These are phyloP conservation scores for Dunckerocampus dactyliophorus DNA, from an alignment of 2,113 vertebrate species.

Conservation along the genomic window DNA sequence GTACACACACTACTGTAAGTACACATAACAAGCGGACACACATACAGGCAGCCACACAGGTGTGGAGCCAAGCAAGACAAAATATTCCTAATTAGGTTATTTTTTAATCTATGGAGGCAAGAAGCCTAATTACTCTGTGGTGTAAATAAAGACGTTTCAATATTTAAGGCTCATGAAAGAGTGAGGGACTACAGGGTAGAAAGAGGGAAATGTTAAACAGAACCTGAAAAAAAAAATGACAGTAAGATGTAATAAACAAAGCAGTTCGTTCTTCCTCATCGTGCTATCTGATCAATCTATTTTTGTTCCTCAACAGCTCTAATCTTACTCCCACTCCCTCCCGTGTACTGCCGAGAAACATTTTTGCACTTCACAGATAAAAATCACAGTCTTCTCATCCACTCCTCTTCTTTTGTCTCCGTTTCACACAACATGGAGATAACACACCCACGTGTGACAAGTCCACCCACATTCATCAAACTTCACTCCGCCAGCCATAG, in stretches of 20 bases:
- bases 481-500: slow-evolving; percentile 53
- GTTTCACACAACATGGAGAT: slow-evolving; percentile 74
- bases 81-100: slow-evolving; percentile 67
- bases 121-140: slow-evolving; percentile 61
- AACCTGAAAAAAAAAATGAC: slow-evolving; percentile 30
- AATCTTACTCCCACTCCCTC: slow-evolving; percentile 69
- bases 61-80: slow-evolving; percentile 61
- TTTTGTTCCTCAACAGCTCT: slow-evolving; percentile 68
- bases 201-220: slow-evolving; percentile 62
- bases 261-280: slow-evolving; percentile 62
- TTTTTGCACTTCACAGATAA: slow-evolving; percentile 73
- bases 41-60: slow-evolving; percentile 43
- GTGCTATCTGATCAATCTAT: slow-evolving; percentile 70
- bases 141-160: slow-evolving; percentile 68
- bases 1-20: background rate
- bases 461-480: slow-evolving; percentile 74
- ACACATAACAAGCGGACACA: slow-evolving; percentile 17
- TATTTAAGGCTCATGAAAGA: slow-evolving; percentile 60
- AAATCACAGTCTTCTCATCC: slow-evolving; percentile 71
- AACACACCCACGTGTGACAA: slow-evolving; percentile 72
- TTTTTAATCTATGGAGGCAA: slow-evolving; percentile 63
- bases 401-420: slow-evolving; percentile 71
- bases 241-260: slow-evolving; percentile 67
- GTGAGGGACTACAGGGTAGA: slow-evolving; percentile 50
- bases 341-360: slow-evolving; percentile 58